A percentile compares a stretch with the other conserved stretches of the same genome.
These are phyloP conservation scores for Pogona vitticeps DNA, from an alignment of 2,113 vertebrate species.

Conservation along the genomic window DNA sequence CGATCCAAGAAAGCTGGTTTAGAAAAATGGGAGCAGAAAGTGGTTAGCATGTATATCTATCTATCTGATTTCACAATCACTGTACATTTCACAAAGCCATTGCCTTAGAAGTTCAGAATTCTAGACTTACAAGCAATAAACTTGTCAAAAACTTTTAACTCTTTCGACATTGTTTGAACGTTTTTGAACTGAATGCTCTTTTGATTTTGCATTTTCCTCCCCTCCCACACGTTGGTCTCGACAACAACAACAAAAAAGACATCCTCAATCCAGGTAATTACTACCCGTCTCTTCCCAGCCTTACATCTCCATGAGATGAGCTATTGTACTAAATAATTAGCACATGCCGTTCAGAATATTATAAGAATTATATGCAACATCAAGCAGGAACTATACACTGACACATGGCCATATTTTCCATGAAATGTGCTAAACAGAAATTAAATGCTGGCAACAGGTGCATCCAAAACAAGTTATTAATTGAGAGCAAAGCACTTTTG, in stretches of 20 bases:
- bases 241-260: slow-evolving; percentile 71
- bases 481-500: slow-evolving; percentile 7
- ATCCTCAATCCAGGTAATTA: slow-evolving; percentile 80
- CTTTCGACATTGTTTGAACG: slow-evolving; percentile 48
- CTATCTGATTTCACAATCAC: slow-evolving; percentile 60
- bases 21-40: neutral
- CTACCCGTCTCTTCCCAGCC: slow-evolving; percentile 75
- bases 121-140: slow-evolving; percentile 65
- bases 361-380: slow-evolving; percentile 83
- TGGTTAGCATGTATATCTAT: slow-evolving; percentile 13
- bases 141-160: slow-evolving; percentile 69
- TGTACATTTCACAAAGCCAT: slow-evolving; percentile 56
- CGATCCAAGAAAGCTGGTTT: neutral
- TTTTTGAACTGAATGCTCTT: slow-evolving; percentile 61
- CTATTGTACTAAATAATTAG: slow-evolving; percentile 87
- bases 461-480: slow-evolving; percentile 74
- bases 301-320: slow-evolving; percentile 79
- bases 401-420: slow-evolving; percentile 69
- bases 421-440: slow-evolving; percentile 74
- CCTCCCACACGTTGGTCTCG: slow-evolving; percentile 72
- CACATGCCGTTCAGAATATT: slow-evolving; percentile 85
- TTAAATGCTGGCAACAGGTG: slow-evolving; percentile 77
- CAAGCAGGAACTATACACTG: slow-evolving; percentile 80
- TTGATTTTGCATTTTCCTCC: slow-evolving; percentile 47
- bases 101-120: slow-evolving; percentile 57